A percentile compares a stretch with the other conserved stretches of the same genome.
Evolutionary conservation across 2,113 vertebrate genomes (phyloP).

Genomic region (Elanoides forficatus): DNA sequence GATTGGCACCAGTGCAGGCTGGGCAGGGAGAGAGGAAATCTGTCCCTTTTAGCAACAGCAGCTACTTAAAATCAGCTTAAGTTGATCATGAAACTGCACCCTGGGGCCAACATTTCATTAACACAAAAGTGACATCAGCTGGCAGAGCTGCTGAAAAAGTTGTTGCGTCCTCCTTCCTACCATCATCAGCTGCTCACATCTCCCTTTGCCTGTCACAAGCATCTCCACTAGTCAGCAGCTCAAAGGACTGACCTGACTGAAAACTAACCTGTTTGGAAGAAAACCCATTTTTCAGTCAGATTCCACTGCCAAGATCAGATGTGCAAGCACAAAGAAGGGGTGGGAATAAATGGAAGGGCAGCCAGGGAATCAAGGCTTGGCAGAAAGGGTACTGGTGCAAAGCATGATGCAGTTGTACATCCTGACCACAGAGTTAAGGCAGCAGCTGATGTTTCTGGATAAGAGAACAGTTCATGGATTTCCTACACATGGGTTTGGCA

Average conservation of each 20-base stretch:
- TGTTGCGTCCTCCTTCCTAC: neutral
- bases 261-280: neutral
- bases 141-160: neutral
- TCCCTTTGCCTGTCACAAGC: neutral
- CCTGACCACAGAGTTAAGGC: neutral
- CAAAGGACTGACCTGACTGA: neutral
- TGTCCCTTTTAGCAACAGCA: neutral
- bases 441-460: neutral
- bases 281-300: neutral
- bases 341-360: neutral
- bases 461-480: neutral
- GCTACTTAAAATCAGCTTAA: neutral
- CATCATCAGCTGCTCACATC: accelerated
- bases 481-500: neutral
- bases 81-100: neutral
- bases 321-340: neutral
- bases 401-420: accelerated
- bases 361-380: accelerated
- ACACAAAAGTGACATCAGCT: neutral
- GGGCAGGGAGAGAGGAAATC: neutral
- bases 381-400: neutral
- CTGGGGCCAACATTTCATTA: neutral
- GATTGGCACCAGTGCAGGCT: neutral
- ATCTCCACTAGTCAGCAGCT: neutral
- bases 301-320: accelerated